Evolutionary conservation across 2,888 invertebrate genomes (phyloP), one percentile per base, ranked within the genome.

Genomic region (Meta bourneti): DNA sequence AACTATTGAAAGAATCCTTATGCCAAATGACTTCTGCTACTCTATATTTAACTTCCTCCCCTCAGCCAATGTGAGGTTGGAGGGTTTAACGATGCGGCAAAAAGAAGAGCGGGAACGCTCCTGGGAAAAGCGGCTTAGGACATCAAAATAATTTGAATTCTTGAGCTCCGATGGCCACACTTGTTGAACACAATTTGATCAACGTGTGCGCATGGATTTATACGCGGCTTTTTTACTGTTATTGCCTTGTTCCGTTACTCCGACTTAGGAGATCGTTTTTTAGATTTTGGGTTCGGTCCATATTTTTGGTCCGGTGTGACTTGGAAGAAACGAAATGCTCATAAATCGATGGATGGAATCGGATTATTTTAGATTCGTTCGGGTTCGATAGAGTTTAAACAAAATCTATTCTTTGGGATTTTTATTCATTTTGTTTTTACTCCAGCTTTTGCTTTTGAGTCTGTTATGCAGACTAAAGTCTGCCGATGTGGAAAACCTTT

Each of bases 1-100:
- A 87, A 87, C 87, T 80, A 70, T 74, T 87, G 87, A 87, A 87
- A 80, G 87, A 79, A 86, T 79, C 86, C 86, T 86, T 86, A 86
- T 86, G 86, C 78, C 79, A 79, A 86, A 78, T 49, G 86, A 86
- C 79, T 79, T 79, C 61, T 79, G 78, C 79, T 54, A 61, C 72
- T 87, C 87, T 87, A 87, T 80, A 80, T 87, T 80, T 87, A 87
- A 87, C 87, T 87, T 87, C 87, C 86, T 75, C 34, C 54, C 54
- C 49, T 34, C 34, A 34, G 34, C 34, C 34, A 34, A 34, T 34
- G 34, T 34, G 34, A 34, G 34, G 34, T 34, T 34, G 34, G 34
- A 34, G 34, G 34, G 4, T 34, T 34, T 34, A 34, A 34, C 34
- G 34, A 34, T 34, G 34, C 34, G 34, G 34, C 34, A 34, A 34